Evolutionary conservation across 2,888 invertebrate species (phyloP), one percentile per base, ranked within the genome.

Genomic region (Panzeria rudis): DNA sequence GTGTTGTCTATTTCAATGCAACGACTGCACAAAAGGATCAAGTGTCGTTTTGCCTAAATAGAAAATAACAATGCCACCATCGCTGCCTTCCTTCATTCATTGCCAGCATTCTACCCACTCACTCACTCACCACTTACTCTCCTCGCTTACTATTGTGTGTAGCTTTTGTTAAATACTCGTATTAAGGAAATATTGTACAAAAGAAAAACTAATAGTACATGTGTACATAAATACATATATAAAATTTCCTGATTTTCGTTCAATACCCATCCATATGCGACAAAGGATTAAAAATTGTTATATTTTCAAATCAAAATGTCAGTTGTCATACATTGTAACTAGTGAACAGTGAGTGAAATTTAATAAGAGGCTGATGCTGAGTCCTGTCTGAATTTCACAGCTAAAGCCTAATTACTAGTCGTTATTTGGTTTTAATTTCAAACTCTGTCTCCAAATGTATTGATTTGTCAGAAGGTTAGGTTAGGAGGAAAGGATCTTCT

Each of bases 31-130:
- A 80, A 80, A 80, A 54, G 80, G 80, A 80, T 80, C 66, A 73
- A 73, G 66, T 80, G 66, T 80, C 80, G 71, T 71, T 79, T 79
- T 79, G 62, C 62, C 52, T 79, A 79, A 79, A 79, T 79, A 72
- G 25, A 80, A 80, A 59, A 72, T 25, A 80, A 73, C 66, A 80
- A 73, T 59, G 23, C 17, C 54, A 50, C 47, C 50, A 71, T 32
- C 52, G 56, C 64, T 59, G 47, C 68, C 68, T 23, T 47, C 68
- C 68, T 23, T 47, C 25, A 50, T 68, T 59, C 23, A 23, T 32
- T 68, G 59, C 69, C 69, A 71, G 50, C 29, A 41, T 75, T 66
- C 41, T 44, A 69, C 29, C 52, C 59, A 52, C 59, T 77, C 25
- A 35, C 71, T 71, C 56, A 25, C 20, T 20, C 62, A 66, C 15